Evolutionary conservation across 2,797 vertebrate genomes (phyloP), one percentile per base, ranked within the genome.

Genomic region (Enteromius trimaculatus): DNA sequence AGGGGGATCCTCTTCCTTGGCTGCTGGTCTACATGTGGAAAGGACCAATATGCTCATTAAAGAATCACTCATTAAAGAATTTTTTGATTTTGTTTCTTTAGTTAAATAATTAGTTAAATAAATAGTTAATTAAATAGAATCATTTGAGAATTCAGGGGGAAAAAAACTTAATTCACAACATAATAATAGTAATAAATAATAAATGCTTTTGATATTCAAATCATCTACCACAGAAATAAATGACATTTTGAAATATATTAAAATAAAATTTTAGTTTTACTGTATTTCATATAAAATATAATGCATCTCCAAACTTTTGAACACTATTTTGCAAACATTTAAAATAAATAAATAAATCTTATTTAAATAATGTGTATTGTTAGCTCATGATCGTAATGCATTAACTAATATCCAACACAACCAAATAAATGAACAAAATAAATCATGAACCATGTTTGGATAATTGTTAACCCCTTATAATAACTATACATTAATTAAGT

Each of bases 1-100:
- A 14, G 55, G 47, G 53, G 66, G 66, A 82, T 60, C 19, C 49
- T 60, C 75, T 79, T 82, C 64, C 58, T 69, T 66, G 60, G 64
- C 17, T 49, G 34, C 62, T 58, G 53, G 39, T 64, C 62, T 77
- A n/a, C 64, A 47, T 74, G 37, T 70, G 53, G 29, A 62, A 72
- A 81, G 9, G 21, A 72, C 39, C 42, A 64, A 70, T 34, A 76
- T 77, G 74, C 64, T 31, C 34, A 3, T 19, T 47, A 44, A 37
- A 14, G 16, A 60, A 62, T 71, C 37, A 16, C 39, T 2, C 21
- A n/a, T n/a, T n/a, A n/a, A n/a, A 19, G 39, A 10, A n/a, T 68
- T 39, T 58, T 6, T 37, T 37, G 7, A 23, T 23, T 55, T 3
- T 23, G 21, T 58, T 58, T 58, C 21, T 58, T 58, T 44, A 11